These are phyloP conservation scores for Nineta flava DNA, from an alignment of 2,888 invertebrate species.

Conservation along the genomic window DNA sequence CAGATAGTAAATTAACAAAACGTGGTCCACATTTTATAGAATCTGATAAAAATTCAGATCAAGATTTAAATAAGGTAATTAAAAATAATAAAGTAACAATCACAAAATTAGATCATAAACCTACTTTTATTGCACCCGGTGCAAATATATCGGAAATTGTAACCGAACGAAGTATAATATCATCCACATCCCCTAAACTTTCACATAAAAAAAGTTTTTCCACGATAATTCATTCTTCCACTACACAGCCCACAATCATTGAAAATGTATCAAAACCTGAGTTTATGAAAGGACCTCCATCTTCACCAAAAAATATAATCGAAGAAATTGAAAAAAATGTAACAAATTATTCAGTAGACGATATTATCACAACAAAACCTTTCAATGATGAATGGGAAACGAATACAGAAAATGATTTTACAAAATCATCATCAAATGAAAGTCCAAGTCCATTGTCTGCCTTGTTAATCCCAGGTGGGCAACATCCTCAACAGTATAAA, in stretches of 20 bases:
- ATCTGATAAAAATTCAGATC: conserved; percentile 1
- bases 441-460: conserved; percentile 39
- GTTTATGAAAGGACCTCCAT: not conserved
- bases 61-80: not conserved
- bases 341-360: conserved; percentile 1
- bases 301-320: not conserved
- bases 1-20: conserved; percentile 8
- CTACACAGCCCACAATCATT: conserved; percentile 9
- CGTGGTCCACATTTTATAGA: conserved; percentile 9
- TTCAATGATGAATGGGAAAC: not conserved
- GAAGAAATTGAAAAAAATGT: not conserved
- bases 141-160: conserved; percentile 7
- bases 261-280: conserved; percentile 2
- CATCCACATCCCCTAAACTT: conserved; percentile 6
- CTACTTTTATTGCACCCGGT: not conserved
- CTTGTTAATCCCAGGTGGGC: conserved; percentile 42
- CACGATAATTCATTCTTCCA: conserved; percentile 8
- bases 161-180: conserved; percentile 1
- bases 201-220: conserved; percentile 9
- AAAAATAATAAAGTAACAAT: conserved; percentile 5
- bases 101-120: conserved; percentile 1
- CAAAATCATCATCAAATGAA: conserved; percentile 9
- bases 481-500: conserved; percentile 26
- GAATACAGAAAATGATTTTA: conserved; percentile 9
- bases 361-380: not conserved